These are phyloP conservation scores for Parapsyche elsis DNA, from an alignment of 1,140 invertebrate species.

Conservation along the genomic window DNA sequence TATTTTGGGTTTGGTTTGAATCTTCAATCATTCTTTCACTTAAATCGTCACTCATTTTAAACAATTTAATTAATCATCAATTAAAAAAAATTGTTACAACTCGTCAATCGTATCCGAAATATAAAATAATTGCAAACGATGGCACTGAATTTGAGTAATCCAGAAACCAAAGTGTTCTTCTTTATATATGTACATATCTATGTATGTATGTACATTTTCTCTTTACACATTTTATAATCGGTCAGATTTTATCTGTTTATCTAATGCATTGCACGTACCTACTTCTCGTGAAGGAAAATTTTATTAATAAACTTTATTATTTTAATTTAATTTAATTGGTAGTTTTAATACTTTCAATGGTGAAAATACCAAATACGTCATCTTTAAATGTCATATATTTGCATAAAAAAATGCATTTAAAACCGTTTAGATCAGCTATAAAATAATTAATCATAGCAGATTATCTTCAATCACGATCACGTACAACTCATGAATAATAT, in stretches of 20 bases:
- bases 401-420: slow-evolving; percentile 11
- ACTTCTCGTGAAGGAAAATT: not conserved
- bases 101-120: not conserved
- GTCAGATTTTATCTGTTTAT: not conserved
- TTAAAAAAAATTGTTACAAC: not conserved
- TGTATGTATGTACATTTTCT: not conserved
- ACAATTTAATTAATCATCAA: too few species aligned
- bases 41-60: too few species aligned
- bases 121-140: too few species aligned
- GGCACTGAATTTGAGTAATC: too few species aligned
- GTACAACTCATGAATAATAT: not conserved
- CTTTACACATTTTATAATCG: not conserved
- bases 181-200: not conserved
- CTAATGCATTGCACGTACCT: not conserved
- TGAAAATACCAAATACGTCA: too few species aligned
- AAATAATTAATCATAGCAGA: not conserved
- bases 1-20: not conserved
- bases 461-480: not conserved
- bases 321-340: too few species aligned
- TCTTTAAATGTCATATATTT: not conserved
- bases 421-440: not conserved
- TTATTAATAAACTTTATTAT: not conserved
- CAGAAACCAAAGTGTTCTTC: not conserved
- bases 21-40: not conserved
- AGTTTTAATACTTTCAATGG: too few species aligned